A percentile compares a stretch with the other conserved stretches of the same genome.
These are phyloP conservation scores for Euplagia quadripunctaria DNA, from an alignment of 2,888 invertebrate genomes.

Conservation along the genomic window DNA sequence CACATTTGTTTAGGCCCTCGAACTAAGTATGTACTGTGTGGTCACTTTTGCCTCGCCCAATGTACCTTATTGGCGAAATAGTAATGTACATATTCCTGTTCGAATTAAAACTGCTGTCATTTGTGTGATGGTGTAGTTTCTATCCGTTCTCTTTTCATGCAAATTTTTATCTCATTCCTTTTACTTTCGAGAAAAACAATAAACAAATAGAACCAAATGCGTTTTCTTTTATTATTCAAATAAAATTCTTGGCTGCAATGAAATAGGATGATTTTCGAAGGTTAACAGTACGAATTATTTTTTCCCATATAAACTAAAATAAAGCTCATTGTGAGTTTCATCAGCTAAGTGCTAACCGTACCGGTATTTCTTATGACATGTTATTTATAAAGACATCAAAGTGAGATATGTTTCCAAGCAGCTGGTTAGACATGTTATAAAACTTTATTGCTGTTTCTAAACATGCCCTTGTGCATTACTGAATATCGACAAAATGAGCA, in stretches of 20 bases:
- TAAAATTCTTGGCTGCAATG: constrained; percentile 19
- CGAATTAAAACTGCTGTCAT: too few relatives aligned
- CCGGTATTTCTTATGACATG: constrained; percentile 27
- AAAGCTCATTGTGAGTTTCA: constrained; percentile 28
- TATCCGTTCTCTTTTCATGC: too few relatives aligned
- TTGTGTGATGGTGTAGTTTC: too few relatives aligned
- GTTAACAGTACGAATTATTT: constrained; percentile 28
- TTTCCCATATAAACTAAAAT: constrained; percentile 33
- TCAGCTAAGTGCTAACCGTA: constrained; percentile 44
- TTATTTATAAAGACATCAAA: constrained; percentile 31
- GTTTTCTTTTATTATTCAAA: background rate
- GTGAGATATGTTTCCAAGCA: constrained; percentile 14
- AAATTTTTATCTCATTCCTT: too few relatives aligned
- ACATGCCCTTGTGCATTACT: background rate
- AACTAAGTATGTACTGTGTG: background rate
- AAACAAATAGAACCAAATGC: too few relatives aligned
- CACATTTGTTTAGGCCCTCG: constrained; percentile 15
- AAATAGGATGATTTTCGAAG: constrained; percentile 24
- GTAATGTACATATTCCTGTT: too few relatives aligned
- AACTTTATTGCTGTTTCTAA: background rate
- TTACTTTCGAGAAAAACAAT: too few relatives aligned
- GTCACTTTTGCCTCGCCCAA: background rate
- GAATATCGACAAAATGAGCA: background rate
- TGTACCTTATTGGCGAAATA: background rate
- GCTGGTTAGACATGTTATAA: background rate